Evolutionary conservation across 1,140 invertebrate species (phyloP).

Genomic region (Sinonovacula constricta): DNA sequence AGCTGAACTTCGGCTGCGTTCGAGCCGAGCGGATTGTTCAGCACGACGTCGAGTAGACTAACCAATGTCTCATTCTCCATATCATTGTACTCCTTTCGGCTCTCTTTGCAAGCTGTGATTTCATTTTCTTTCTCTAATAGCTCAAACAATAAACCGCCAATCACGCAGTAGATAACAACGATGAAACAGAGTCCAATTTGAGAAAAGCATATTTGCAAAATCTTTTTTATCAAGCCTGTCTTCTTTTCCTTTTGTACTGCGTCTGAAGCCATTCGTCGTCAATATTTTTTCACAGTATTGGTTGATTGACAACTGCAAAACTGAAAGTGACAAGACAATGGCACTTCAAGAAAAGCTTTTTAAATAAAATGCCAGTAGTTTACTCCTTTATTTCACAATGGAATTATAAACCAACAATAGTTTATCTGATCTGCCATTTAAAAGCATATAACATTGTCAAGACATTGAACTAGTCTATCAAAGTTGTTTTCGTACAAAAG

Average conservation of each 20-base stretch:
- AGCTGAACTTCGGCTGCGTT: slow-evolving; percentile 55
- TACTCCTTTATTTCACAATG: too few relatives aligned
- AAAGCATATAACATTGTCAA: too few relatives aligned
- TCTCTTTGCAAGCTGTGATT: slow-evolving; percentile 63
- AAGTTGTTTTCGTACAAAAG: too few relatives aligned
- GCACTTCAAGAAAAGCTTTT: too few relatives aligned
- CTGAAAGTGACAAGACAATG: too few relatives aligned
- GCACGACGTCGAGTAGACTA: slow-evolving; percentile 50
- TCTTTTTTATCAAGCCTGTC: slow-evolving; percentile 84
- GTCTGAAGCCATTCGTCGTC: too few relatives aligned
- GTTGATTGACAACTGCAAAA: too few relatives aligned
- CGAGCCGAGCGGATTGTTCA: slow-evolving; percentile 57
- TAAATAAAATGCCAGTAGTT: too few relatives aligned
- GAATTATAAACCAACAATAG: too few relatives aligned
- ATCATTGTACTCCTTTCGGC: slow-evolving; percentile 62
- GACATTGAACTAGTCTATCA: too few relatives aligned
- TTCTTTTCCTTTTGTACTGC: slow-evolving; percentile 52
- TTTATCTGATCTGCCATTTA: too few relatives aligned
- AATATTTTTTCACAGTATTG: too few relatives aligned
- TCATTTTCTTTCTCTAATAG: slow-evolving; percentile 89
- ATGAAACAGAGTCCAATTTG: slow-evolving; percentile 95
- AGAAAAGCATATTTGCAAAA: slow-evolving; percentile 95
- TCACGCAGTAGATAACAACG: slow-evolving; percentile 94
- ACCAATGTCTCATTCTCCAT: slow-evolving; percentile 67
- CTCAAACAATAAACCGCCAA: slow-evolving; percentile 95